Conservation (phyloP, 2,888 invertebrate species). For the Polyommatus iphigenia region DNA sequence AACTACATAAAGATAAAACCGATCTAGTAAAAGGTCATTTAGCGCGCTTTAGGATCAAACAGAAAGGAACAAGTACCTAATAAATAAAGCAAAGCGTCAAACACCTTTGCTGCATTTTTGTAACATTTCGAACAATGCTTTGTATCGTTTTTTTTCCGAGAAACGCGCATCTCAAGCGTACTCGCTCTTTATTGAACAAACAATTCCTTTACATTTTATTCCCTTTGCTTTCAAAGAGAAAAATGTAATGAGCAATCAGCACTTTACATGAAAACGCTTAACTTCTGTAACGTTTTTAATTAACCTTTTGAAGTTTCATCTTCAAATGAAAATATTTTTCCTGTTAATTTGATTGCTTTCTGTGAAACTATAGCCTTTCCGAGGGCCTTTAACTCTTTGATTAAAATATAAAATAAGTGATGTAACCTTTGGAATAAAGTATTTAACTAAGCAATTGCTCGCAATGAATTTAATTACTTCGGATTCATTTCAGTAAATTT, state of each 20-base stretch:
- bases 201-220: background rate
- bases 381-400: background rate
- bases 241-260: slow-evolving; percentile 1
- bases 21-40: too few relatives aligned
- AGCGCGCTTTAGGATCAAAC: background rate
- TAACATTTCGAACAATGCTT: background rate
- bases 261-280: background rate
- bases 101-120: background rate
- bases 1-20: too few relatives aligned
- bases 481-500: background rate
- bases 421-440: background rate
- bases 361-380: background rate
- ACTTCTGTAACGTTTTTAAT: background rate
- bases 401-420: background rate
- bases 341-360: background rate
- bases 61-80: background rate
- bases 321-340: slow-evolving; percentile 7
- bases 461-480: background rate
- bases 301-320: background rate
- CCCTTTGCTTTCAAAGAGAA: background rate
- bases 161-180: background rate
- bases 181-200: background rate
- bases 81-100: background rate
- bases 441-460: background rate
- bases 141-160: background rate